Evolutionary conservation across 2,888 invertebrate species (phyloP), one percentile per base, ranked within the genome.

Genomic region (Microdon myrmicae): DNA sequence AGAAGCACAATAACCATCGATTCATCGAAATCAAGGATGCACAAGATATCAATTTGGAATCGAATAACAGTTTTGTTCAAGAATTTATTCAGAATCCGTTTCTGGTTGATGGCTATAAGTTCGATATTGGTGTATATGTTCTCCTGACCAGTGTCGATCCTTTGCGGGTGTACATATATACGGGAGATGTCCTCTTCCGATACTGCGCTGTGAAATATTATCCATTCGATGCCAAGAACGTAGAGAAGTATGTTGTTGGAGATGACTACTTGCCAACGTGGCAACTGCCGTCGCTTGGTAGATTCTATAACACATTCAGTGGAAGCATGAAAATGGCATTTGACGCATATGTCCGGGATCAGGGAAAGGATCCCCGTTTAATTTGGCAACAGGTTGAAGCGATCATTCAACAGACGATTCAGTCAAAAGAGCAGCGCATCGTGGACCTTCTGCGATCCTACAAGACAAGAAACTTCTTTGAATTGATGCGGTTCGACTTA

Each of bases 81-180:
- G 91, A 96, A 78, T 98, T 89, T 77, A 83, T 98, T 13, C 87
- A 89, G 69, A 90, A 87, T 67, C 97, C 97, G 3, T 87, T 91
- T 70, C 82, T 98, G 10, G 89, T 98, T 2, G 94, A 94, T 77
- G 94, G 94, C 1, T 87, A 92, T 78, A 96, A 96, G 82, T 98
- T 98, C 80, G 98, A 98, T 80, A 92, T 98, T 77, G 97, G 98
- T 5, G 87, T 98, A 51, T 98, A 98, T 75, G 92, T 92, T 0
- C 88, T 90, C 1, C 81, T 98, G 12, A 96, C 96, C 0, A 96
- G 95, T 0, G 83, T 97, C 1, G 86, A 94, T 79, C 98, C 98
- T 1, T 80, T 98, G 13, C 83, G 96, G 68, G 86, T 90, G 1
- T 98, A 97, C 75, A 88, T 90, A 72, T 93, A 94, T 74, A 90